Evolutionary conservation across 2,797 vertebrate genomes (phyloP).

Genomic region (Chiroxiphia lanceolata): DNA sequence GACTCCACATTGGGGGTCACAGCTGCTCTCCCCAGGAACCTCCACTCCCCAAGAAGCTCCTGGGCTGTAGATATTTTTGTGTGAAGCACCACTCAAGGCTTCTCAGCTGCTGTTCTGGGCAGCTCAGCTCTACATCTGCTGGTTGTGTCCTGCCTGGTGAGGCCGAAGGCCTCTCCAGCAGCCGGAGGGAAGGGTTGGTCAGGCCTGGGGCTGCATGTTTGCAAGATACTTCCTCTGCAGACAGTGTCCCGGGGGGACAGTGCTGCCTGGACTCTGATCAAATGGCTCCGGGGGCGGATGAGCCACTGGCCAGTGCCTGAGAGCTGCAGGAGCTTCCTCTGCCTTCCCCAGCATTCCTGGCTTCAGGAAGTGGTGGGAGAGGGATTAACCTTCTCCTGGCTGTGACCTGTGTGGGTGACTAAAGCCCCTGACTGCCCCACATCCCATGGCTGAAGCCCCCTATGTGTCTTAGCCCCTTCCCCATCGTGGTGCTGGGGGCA

Average conservation of each 20-base stretch:
- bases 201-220: neutral
- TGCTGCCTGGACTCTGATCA: conserved; percentile 38
- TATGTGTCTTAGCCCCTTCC: fast-evolving
- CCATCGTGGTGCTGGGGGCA: fast-evolving
- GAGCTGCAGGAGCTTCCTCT: conserved; percentile 43
- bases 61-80: neutral
- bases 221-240: conserved; percentile 17
- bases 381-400: conserved; percentile 47
- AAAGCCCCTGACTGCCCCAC: neutral
- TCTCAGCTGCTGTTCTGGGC: neutral
- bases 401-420: neutral
- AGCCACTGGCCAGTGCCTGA: neutral
- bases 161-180: neutral
- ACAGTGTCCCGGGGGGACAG: neutral
- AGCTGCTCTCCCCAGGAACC: neutral
- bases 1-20: neutral
- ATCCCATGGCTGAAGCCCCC: neutral
- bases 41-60: neutral
- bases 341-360: neutral
- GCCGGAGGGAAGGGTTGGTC: conserved; percentile 22
- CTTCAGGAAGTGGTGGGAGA: conserved; percentile 8
- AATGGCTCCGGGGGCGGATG: conserved; percentile 44
- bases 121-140: neutral
- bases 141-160: neutral
- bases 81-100: fast-evolving